Conservation (phyloP, 2,113 vertebrate species). For the Peromyscus leucopus region DNA sequence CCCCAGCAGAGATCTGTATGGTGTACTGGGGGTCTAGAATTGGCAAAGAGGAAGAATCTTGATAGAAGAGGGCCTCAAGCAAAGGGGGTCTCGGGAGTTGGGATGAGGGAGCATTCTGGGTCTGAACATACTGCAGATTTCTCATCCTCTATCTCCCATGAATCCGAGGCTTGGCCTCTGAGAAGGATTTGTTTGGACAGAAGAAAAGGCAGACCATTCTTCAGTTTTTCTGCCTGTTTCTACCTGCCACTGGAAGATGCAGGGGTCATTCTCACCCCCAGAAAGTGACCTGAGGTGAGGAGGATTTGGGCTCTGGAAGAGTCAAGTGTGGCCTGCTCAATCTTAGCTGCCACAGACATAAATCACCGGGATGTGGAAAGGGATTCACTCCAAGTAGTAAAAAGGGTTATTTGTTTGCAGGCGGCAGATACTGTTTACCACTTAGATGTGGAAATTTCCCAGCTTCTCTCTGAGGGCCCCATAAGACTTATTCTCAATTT, state of each 20-base stretch:
- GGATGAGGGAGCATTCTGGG: neutral
- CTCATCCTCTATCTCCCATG: neutral
- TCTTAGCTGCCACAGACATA: neutral
- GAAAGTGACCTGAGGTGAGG: neutral
- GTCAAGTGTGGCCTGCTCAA: neutral
- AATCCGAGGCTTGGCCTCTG: neutral
- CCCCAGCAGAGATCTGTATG: neutral
- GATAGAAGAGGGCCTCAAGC: neutral
- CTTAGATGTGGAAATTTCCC: constrained; percentile 64
- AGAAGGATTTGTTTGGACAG: neutral
- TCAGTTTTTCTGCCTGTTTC: neutral
- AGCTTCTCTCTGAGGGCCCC: constrained; percentile 51
- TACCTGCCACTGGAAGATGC: neutral
- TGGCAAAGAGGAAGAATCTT: neutral
- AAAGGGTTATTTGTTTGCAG: constrained; percentile 33
- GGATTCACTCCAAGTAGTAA: neutral
- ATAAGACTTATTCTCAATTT: constrained; percentile 73
- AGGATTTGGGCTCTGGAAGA: neutral
- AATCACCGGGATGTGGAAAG: neutral
- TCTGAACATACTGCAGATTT: neutral
- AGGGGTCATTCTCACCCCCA: neutral
- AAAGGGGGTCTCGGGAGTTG: neutral
- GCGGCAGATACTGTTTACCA: constrained; percentile 32
- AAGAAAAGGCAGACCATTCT: constrained; percentile 5
- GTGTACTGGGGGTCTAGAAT: neutral